A percentile compares a stretch with the other conserved stretches of the same genome.
Conservation (phyloP, 2,888 invertebrate species). For the Crematogaster levior region DNA sequence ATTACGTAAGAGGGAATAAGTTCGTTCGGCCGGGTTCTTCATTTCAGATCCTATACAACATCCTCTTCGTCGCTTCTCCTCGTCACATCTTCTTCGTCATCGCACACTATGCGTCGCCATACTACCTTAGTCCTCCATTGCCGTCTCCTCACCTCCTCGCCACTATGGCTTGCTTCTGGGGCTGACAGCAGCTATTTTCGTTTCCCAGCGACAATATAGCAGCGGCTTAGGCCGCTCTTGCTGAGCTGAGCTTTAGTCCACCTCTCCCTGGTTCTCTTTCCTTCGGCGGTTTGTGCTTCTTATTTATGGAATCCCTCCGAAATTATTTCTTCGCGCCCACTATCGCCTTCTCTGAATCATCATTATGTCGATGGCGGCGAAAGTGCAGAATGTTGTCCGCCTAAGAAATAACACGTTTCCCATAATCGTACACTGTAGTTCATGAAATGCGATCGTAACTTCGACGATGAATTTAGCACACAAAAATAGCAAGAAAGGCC, state of each 20-base stretch:
- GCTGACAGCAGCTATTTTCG: conserved; percentile 75
- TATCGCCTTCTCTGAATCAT: background rate
- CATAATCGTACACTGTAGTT: background rate
- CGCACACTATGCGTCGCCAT: conserved; percentile 31
- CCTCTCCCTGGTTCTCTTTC: conserved; percentile 33
- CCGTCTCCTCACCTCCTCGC: conserved; percentile 44
- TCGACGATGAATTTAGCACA: background rate
- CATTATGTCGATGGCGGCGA: background rate
- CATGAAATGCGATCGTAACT: background rate
- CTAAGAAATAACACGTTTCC: background rate
- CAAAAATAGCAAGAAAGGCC: background rate
- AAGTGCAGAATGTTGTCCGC: background rate
- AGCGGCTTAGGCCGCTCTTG: conserved; percentile 43
- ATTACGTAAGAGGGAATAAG: conserved; percentile 51
- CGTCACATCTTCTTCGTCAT: conserved; percentile 54
- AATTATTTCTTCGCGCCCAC: background rate
- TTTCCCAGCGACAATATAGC: conserved; percentile 76
- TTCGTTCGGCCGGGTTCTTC: conserved; percentile 46
- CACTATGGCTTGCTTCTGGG: conserved; percentile 61
- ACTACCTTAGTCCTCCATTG: conserved; percentile 54
- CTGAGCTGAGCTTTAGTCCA: conserved; percentile 1
- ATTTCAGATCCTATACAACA: conserved; percentile 57
- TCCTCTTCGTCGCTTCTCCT: conserved; percentile 56
- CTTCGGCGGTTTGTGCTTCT: conserved; percentile 9
- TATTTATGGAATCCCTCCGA: conserved; percentile 5